Conservation (phyloP, 2,888 invertebrate genomes). For the Poecilobothrus nobilitatus region DNA sequence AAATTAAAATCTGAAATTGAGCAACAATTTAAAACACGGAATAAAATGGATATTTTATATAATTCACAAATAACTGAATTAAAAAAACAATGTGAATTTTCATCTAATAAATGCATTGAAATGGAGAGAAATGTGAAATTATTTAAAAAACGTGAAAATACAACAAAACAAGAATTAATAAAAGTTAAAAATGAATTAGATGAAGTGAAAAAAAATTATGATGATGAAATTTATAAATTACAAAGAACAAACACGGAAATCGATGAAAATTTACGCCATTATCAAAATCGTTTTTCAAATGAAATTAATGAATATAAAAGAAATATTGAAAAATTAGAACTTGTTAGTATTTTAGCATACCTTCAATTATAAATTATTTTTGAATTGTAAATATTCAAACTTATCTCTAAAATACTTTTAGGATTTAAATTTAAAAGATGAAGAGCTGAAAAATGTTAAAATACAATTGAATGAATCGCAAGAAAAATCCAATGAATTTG, state of each 20-base stretch:
- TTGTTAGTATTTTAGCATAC: slow-evolving; percentile 22
- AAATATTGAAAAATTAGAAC: slow-evolving; percentile 30
- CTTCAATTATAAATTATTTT: too few relatives aligned
- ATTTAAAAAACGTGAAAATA: slow-evolving; percentile 54
- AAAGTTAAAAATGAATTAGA: slow-evolving; percentile 29
- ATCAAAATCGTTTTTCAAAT: slow-evolving; percentile 52
- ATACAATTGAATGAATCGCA: slow-evolving; percentile 29
- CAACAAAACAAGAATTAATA: slow-evolving; percentile 52
- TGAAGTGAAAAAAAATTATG: slow-evolving; percentile 49
- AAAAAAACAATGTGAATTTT: slow-evolving; percentile 55
- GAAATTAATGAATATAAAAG: slow-evolving; percentile 40
- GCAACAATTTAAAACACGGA: slow-evolving; percentile 59
- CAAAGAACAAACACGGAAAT: slow-evolving; percentile 54
- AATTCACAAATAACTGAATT: slow-evolving; percentile 59
- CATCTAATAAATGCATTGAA: slow-evolving; percentile 56
- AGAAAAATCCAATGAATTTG: slow-evolving; percentile 36
- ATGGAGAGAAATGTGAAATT: slow-evolving; percentile 57
- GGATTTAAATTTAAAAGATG: slow-evolving; percentile 31
- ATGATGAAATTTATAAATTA: slow-evolving; percentile 51
- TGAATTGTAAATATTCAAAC: too few relatives aligned
- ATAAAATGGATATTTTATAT: slow-evolving; percentile 63
- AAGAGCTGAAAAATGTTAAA: slow-evolving; percentile 31
- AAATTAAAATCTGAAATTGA: slow-evolving; percentile 49
- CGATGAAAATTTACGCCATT: slow-evolving; percentile 53
- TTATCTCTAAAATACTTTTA: slow-evolving; percentile 14